Conservation (phyloP, 2,797 vertebrate genomes). For the Philypnodon macrostomus region DNA sequence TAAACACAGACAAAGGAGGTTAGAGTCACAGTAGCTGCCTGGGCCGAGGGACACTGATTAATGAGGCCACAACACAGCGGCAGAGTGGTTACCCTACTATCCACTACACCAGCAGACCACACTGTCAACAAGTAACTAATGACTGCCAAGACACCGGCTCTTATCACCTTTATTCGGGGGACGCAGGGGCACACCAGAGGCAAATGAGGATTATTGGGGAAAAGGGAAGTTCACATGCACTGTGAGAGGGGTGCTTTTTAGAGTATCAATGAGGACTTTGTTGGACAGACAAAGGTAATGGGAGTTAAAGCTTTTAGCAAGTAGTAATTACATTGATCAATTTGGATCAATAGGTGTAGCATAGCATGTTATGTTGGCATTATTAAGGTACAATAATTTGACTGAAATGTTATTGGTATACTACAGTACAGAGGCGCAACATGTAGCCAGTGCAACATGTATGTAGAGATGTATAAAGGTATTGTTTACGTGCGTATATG, state of each 20-base stretch:
- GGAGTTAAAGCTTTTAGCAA: too few relatives aligned
- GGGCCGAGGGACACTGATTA: conserved; percentile 69
- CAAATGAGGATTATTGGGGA: conserved; percentile 19
- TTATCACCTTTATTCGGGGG: conserved; percentile 25
- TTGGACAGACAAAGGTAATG: too few relatives aligned
- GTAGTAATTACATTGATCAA: too few relatives aligned
- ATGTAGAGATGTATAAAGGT: too few relatives aligned
- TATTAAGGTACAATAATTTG: too few relatives aligned
- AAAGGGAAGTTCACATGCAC: neutral
- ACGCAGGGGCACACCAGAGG: conserved; percentile 1
- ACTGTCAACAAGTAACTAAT: conserved; percentile 64
- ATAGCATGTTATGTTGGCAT: too few relatives aligned
- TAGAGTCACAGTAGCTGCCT: conserved; percentile 36
- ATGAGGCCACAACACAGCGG: conserved; percentile 65
- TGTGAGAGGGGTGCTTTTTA: neutral
- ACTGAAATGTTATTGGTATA: too few relatives aligned
- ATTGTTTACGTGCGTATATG: too few relatives aligned
- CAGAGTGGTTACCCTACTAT: conserved; percentile 57
- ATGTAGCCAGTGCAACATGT: too few relatives aligned
- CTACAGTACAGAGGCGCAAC: too few relatives aligned
- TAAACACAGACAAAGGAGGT: conserved; percentile 54
- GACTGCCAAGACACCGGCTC: conserved; percentile 48
- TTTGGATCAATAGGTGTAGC: too few relatives aligned
- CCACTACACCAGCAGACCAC: conserved; percentile 50
- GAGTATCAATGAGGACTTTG: neutral